Conservation (phyloP, 2,888 invertebrate genomes). For the Omphaloscelis lunosa region DNA sequence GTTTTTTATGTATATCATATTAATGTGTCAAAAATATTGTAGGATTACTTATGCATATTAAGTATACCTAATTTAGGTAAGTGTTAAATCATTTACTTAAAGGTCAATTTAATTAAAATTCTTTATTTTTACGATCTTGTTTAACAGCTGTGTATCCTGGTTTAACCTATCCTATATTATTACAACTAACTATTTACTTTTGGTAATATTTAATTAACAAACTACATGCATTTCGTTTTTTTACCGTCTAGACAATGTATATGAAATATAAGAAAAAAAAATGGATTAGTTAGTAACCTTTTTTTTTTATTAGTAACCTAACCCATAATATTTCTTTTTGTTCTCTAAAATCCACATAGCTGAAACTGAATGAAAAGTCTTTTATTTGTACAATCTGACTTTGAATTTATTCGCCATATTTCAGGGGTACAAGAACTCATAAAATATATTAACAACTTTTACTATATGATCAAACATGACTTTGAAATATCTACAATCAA, state of each 20-base stretch:
- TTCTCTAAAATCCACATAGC: background rate
- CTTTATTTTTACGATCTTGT: background rate
- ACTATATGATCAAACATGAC: background rate
- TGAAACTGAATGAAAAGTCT: background rate
- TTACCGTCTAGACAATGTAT: background rate
- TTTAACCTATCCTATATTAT: background rate
- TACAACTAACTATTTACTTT: background rate
- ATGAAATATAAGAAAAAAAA: background rate
- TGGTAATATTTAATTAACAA: background rate
- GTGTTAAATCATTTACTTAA: background rate
- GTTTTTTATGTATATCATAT: background rate
- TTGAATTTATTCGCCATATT: conserved; percentile 4
- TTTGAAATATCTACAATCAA: conserved; percentile 5
- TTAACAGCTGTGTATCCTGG: background rate
- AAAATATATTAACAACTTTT: conserved; percentile 5
- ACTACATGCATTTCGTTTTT: background rate
- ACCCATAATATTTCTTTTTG: background rate
- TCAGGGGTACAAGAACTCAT: conserved; percentile 17
- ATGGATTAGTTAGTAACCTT: too few relatives aligned
- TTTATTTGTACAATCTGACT: background rate
- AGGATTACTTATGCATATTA: background rate
- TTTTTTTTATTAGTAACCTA: too few relatives aligned
- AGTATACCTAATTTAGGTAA: too few relatives aligned
- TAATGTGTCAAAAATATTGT: background rate
- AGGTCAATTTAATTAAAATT: conserved; percentile 6